Percentiles rank a stretch among this genome's conserved stretches.
Conservation (phyloP, 1,140 invertebrate genomes). For the Zaprionus tsacasi region DNA sequence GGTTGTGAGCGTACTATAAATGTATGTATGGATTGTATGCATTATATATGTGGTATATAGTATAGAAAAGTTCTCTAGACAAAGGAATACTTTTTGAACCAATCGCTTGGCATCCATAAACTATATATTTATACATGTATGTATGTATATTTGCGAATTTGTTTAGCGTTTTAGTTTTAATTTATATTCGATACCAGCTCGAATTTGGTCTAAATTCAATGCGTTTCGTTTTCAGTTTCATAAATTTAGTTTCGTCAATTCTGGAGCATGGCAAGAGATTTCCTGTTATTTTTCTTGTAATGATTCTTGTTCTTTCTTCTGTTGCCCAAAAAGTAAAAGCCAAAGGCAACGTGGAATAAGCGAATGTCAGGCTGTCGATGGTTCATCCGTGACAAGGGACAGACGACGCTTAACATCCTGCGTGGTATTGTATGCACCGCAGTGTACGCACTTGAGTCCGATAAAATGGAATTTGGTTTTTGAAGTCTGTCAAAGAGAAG, state of each 20-base stretch:
- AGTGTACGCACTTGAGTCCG: conserved; percentile 92
- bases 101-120: conserved; percentile 27
- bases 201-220: conserved; percentile 81
- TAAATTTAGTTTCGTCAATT: conserved; percentile 63
- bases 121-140: conserved; percentile 15
- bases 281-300: conserved; percentile 59
- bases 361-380: conserved; percentile 71
- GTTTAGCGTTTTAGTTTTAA: conserved; percentile 17
- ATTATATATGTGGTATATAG: conserved; percentile 1
- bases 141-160: conserved; percentile 7
- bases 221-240: conserved; percentile 69
- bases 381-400: conserved; percentile 77
- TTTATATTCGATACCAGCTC: conserved; percentile 83
- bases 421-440: conserved; percentile 94
- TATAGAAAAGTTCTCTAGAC: background rate
- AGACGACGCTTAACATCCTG: conserved; percentile 84
- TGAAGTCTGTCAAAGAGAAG: conserved; percentile 87
- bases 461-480: conserved; percentile 93
- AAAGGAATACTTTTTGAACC: conserved; percentile 22
- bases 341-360: conserved; percentile 19
- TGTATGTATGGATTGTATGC: background rate
- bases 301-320: conserved; percentile 6
- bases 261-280: conserved; percentile 76
- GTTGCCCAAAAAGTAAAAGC: background rate
- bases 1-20: background rate